Base-by-base conservation (phyloP, 2,888 invertebrate species). In the Trachelus troglodyta region DNA sequence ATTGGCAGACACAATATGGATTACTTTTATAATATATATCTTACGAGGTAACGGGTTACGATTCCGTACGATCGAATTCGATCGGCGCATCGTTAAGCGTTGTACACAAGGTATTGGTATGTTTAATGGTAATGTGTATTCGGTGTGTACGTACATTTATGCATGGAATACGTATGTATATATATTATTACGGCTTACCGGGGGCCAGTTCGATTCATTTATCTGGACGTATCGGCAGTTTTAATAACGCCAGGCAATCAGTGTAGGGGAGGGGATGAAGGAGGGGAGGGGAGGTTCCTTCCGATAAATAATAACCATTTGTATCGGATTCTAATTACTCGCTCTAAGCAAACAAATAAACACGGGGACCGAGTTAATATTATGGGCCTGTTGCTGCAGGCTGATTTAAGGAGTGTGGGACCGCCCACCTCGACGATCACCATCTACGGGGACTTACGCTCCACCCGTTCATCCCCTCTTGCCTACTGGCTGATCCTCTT, bases 371-470 rank as follows among this genome's bases (percentile, higher is more conserved):
- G 69, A 83, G 86, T 87, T 88, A 87, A 89, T 87, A 87, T 87
- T 87, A 86, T 87, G 81, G 85, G 87, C 86, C 40, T 40, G 90
- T 6, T 40, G 90, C 88, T 86, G 84, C 85, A 79, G 89, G 89
- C 88, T 91, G 91, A 90, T 91, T 91, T 91, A 91, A 90, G 88
- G 89, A 89, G 90, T 90, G 90, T 87, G 89, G 90, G 90, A 90
- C 91, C 91, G 91, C 91, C 91, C 89, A 91, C 87, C 88, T 87
- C 73, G 78, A 35, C 73, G 71, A 56, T 35, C 40, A 40, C 40
- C 40, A 6, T 40, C 40, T 40, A 40, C 40, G 69, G 30, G 69
- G 69, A 30, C 33, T 69, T 15, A 69, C 69, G 69, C 12, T 33
- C 69, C 69, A n/a, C 30, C 33, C 80, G 89, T 82, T 79, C 77